phyloP scores from a whole-genome alignment of 2,888 invertebrate species.

The Campoplex nolae region DNA sequence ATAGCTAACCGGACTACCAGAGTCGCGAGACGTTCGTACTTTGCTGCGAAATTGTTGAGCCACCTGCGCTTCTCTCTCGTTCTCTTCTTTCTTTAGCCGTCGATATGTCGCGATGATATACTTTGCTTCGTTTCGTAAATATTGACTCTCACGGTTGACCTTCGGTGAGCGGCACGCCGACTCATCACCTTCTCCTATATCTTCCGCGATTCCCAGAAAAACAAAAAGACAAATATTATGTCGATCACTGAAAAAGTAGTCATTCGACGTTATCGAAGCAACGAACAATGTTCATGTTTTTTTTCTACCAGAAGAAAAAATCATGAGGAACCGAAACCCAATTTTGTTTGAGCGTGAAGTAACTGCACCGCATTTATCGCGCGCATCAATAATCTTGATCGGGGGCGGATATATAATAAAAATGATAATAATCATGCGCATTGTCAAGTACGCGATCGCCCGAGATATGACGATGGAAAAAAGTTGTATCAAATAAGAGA shows the following conservation, averaged over 20 bases:
- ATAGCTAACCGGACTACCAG: slow-evolving; percentile 57
- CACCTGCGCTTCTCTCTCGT: slow-evolving; percentile 39
- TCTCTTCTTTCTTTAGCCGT: background rate
- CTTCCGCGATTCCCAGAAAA: background rate
- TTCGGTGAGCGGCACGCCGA: slow-evolving; percentile 48
- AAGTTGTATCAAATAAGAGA: slow-evolving; percentile 1
- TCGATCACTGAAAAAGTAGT: background rate
- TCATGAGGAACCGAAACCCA: background rate
- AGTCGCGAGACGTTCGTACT: slow-evolving; percentile 62
- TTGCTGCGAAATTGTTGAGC: slow-evolving; percentile 57
- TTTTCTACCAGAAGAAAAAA: background rate
- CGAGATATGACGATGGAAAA: slow-evolving; percentile 42
- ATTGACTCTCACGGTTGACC: slow-evolving; percentile 58
- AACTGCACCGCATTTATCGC: background rate
- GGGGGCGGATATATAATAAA: slow-evolving; percentile 34
- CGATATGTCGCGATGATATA: background rate
- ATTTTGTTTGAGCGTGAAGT: background rate
- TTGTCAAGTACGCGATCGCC: slow-evolving; percentile 20
- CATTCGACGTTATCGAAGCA: background rate
- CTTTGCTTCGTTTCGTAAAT: slow-evolving; percentile 43
- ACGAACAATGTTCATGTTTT: background rate
- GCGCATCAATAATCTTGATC: slow-evolving; percentile 50
- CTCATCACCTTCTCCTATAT: slow-evolving; percentile 38
- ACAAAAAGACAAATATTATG: slow-evolving; percentile 1
- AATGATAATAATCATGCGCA: background rate